Conservation (phyloP, 2,888 invertebrate species). For the Agrilus mali region DNA sequence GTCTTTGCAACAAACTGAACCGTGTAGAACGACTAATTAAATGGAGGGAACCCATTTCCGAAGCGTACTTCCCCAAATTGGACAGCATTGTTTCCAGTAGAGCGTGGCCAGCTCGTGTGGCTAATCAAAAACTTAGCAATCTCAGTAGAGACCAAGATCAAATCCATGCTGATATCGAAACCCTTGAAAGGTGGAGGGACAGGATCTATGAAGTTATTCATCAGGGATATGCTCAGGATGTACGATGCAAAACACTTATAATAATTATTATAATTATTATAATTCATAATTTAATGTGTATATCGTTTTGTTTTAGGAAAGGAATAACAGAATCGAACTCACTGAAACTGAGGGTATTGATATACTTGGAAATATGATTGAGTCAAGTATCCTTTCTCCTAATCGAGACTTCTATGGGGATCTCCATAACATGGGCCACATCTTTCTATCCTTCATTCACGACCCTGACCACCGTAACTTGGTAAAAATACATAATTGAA, state of each 20-base stretch:
- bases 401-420: slow-evolving; percentile 64
- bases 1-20: slow-evolving; percentile 56
- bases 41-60: slow-evolving; percentile 54
- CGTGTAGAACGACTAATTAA: slow-evolving; percentile 51
- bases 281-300: not conserved
- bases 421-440: slow-evolving; percentile 72
- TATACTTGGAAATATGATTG: slow-evolving; percentile 66
- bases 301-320: slow-evolving; percentile 33
- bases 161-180: slow-evolving; percentile 52
- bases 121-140: slow-evolving; percentile 42
- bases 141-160: slow-evolving; percentile 56
- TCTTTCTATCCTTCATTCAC: slow-evolving; percentile 62
- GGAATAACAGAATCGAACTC: slow-evolving; percentile 42
- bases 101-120: slow-evolving; percentile 60
- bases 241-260: slow-evolving; percentile 26
- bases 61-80: slow-evolving; percentile 77
- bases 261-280: not conserved
- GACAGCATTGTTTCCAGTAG: slow-evolving; percentile 65
- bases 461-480: slow-evolving; percentile 68
- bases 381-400: slow-evolving; percentile 55
- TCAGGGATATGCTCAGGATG: slow-evolving; percentile 43
- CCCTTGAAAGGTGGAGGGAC: slow-evolving; percentile 64
- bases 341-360: slow-evolving; percentile 64
- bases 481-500: slow-evolving; percentile 40
- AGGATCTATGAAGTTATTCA: slow-evolving; percentile 61